Base-by-base conservation (phyloP, 1,140 invertebrate species). In the Zaprionus ghesquierei region DNA sequence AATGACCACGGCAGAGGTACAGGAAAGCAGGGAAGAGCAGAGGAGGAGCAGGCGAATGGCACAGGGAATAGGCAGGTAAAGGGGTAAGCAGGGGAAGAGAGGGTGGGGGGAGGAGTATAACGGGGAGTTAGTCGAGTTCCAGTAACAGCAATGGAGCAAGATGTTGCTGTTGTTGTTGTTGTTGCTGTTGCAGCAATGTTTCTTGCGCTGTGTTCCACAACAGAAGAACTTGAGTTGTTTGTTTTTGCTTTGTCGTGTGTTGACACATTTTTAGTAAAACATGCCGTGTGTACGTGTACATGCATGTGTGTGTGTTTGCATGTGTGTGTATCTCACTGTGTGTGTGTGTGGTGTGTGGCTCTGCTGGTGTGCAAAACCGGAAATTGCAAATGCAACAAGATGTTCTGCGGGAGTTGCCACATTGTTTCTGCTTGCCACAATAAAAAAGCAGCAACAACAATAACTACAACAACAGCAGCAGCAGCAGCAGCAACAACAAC, bases 321-420 rank as follows among this genome's bases (percentile, higher is more conserved):
- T 46, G 25, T 56, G 29, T 49, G 23, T 20, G 41, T 50, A 29
- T 27, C n/a, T 46, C 38, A 38, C 22, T 56, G 44, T 51, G 22
- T 55, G 18, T 56, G 15, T 23, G 53, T 6, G 33, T 25, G 55
- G 18, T 62, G 18, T 38, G 51, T 13, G 51, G 18, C 41, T 59
- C 50, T 20, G 66, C 55, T 65, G 60, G 58, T 65, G 49, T 70
- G 58, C 63, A 62, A 79, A 73, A 82, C 82, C 82, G 82, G 82
- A 86, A 86, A 87, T 82, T 81, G 74, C 75, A 86, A 86, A 82
- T 81, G 82, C 82, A 87, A 87, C 82, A 87, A 87, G 72, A 87
- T 87, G 82, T 86, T 79, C 63, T 75, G 70, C 70, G 64, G 64
- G 62, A 81, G 72, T 69, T 72, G 75, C 62, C 64, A 69, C 58